phyloP scores from a whole-genome alignment of 2,888 invertebrate genomes.

The Acrocyrtus sp. region DNA sequence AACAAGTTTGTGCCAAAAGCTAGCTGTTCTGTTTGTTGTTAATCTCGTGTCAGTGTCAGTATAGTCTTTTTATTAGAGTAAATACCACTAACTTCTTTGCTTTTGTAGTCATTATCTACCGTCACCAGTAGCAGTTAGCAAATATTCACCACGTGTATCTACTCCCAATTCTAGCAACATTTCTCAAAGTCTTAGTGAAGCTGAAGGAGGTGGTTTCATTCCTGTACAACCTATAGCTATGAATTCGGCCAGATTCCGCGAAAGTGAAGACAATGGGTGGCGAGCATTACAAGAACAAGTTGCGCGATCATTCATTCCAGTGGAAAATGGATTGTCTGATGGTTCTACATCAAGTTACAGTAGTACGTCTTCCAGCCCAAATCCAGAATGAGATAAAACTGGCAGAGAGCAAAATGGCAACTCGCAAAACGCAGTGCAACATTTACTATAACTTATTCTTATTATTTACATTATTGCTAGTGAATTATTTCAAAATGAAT shows the following conservation, averaged over 20 bases:
- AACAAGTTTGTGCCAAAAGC: no score
- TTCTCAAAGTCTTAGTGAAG: constrained; percentile 17
- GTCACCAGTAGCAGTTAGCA: constrained; percentile 16
- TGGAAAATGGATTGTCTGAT: constrained; percentile 16
- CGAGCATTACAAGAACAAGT: constrained; percentile 17
- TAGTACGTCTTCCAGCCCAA: constrained; percentile 15
- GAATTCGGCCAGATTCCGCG: no score
- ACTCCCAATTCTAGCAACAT: constrained; percentile 29
- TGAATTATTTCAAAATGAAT: no score
- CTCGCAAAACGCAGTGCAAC: no score
- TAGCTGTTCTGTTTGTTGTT: no score
- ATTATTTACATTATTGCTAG: no score
- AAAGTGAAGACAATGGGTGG: constrained; percentile 13
- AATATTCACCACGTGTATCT: constrained; percentile 27
- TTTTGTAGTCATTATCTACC: constrained; percentile 19
- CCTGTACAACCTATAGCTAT: background rate
- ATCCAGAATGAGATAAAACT: no score
- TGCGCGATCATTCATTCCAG: constrained; percentile 21
- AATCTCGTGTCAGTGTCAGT: no score
- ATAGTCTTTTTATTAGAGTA: no score
- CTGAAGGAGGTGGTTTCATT: background rate
- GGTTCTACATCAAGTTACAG: constrained; percentile 27
- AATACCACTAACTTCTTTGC: no score
- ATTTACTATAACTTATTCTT: no score
- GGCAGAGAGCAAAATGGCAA: no score